Evolutionary conservation across 2,797 vertebrate genomes (phyloP), one percentile per base, ranked within the genome.

Genomic region (Emys orbicularis): DNA sequence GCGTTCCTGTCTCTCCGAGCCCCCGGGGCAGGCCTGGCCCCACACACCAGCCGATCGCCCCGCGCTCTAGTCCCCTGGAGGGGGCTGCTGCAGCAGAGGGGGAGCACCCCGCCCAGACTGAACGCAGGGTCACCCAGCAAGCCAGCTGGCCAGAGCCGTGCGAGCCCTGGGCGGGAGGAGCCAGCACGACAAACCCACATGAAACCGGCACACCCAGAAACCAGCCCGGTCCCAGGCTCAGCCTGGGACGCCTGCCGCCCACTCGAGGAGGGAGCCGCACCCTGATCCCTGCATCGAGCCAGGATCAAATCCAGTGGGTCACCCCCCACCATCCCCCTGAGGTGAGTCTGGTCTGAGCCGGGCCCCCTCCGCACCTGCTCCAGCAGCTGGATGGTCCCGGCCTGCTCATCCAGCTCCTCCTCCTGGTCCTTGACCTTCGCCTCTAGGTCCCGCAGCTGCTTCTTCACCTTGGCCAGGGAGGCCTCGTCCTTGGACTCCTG

Each of bases 401-500:
- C 99, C 98, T 99, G 99, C 94, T 99, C 99, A 0, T 99, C 99
- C 90, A 99, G 98, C 97, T 99, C 99, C 93, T 99, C 99, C 96
- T 99, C 99, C 97, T 99, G 99, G 97, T 99, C 99, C 95, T 99
- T 99, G 94, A 99, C 99, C 96, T 99, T 99, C 23, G 99, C 99
- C 96, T 99, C 99, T 94, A 99, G 96, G 97, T 99, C 99, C 9
- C 99, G 98, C 74, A 99, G 98, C 97, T 99, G 99, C 97, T 99
- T 99, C 97, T 98, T 99, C 96, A 99, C 98, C 98, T 99, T 99
- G 96, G 99, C 98, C 83, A 99, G 97, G 0, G 99, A 99, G 2
- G 99, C 99, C 81, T 99, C 99, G 0, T 99, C 99, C 97, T 99
- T 99, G 49, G 99, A 99, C 97, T 99, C 99, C 98, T 99, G 99